Evolutionary conservation across 2,797 vertebrate genomes (phyloP).

Genomic region (Coilia nasus): DNA sequence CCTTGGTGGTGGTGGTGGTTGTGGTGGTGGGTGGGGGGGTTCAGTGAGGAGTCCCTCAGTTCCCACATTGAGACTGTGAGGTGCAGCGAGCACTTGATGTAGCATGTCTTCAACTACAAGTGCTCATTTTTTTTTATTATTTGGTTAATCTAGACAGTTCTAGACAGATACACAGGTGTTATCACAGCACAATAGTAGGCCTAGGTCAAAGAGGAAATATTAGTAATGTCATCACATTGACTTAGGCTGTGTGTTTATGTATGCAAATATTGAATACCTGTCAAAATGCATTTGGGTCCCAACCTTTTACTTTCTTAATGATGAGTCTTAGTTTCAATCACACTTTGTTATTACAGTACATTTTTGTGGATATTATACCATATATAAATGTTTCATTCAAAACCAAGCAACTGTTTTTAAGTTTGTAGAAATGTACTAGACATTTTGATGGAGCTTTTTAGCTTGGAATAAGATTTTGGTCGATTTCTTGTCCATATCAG

Average conservation of each 20-base stretch:
- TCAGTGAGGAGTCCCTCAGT: not conserved
- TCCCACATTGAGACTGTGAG: not conserved
- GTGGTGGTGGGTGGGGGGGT: not conserved
- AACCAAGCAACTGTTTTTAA: not conserved
- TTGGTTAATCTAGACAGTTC: not conserved
- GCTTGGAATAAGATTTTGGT: not conserved
- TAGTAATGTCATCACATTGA: not conserved
- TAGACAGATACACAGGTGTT: not conserved
- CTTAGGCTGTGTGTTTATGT: not conserved
- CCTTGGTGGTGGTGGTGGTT: not conserved
- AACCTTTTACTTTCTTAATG: not conserved
- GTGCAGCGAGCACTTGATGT: not conserved
- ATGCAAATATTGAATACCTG: not conserved
- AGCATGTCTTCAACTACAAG: not conserved
- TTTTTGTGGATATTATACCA: not conserved
- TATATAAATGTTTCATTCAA: not conserved
- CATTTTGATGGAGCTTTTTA: not conserved
- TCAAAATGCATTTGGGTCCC: not conserved
- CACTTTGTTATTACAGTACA: not conserved
- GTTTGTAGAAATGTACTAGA: not conserved
- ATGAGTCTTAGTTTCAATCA: not conserved
- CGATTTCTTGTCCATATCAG: not conserved
- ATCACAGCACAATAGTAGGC: not conserved
- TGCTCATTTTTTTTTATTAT: not conserved
- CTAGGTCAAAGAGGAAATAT: not conserved